These are phyloP conservation scores for Siniperca scherzeri DNA, from an alignment of 2,797 vertebrate genomes.

Conservation along the genomic window DNA sequence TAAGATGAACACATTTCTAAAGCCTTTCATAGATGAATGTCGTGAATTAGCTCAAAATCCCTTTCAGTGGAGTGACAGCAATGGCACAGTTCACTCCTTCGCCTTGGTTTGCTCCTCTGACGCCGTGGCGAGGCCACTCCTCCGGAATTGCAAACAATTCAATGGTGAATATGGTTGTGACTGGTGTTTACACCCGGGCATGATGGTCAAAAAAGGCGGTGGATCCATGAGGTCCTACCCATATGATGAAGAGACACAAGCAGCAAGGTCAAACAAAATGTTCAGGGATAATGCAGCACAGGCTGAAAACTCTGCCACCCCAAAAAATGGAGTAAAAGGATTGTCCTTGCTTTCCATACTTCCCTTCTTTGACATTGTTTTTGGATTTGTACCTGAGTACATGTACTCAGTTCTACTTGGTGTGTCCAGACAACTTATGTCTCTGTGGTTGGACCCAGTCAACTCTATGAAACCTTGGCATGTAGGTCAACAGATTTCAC, in stretches of 20 bases:
- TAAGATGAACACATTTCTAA: conserved; percentile 37
- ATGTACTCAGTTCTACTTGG: conserved; percentile 51
- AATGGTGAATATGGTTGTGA: conserved; percentile 55
- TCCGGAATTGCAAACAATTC: conserved; percentile 43
- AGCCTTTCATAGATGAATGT: conserved; percentile 50
- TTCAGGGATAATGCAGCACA: not conserved
- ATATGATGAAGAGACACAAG: conserved; percentile 37
- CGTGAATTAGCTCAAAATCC: conserved; percentile 18
- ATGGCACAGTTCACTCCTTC: conserved; percentile 30
- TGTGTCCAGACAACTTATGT: conserved; percentile 51
- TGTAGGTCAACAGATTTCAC: conserved; percentile 31
- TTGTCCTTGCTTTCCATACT: conserved; percentile 33
- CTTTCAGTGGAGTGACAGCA: conserved; percentile 33
- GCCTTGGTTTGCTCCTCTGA: conserved; percentile 52
- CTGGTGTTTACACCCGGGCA: conserved; percentile 54
- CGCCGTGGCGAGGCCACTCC: conserved; percentile 41
- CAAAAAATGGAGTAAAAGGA: conserved; percentile 45
- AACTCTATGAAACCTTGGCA: conserved; percentile 38
- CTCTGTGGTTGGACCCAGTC: conserved; percentile 40
- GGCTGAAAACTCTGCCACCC: not conserved
- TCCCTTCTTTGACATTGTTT: conserved; percentile 58
- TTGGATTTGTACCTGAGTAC: conserved; percentile 57
- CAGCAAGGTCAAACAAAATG: not conserved
- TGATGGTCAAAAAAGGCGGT: not conserved
- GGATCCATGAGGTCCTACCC: conserved; percentile 7